Base-by-base conservation (phyloP, 1,140 invertebrate genomes). In the Drosophila kikkawai region DNA sequence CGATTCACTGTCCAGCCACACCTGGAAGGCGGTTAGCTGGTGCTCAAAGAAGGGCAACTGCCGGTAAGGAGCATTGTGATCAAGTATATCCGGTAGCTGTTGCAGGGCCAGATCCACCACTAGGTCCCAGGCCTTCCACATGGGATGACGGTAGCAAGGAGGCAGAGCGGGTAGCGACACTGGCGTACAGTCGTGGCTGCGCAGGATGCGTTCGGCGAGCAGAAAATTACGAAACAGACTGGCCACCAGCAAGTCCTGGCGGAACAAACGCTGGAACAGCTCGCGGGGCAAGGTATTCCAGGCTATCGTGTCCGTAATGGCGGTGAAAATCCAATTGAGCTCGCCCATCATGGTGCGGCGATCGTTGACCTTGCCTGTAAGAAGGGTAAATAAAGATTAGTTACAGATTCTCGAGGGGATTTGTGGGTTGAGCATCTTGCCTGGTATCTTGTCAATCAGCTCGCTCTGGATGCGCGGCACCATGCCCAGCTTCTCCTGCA, bases 301-400 rank as follows among this genome's bases (percentile, higher is more conserved):
- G 0, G 99, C 99, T 91, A 99, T 99, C n/a, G 99, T 99, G 93
- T 99, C 99, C 4, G 99, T 99, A 60, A 99, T 99, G 8, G 99
- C 99, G 39, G 99, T 99, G 94, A 99, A 99, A 91, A 99, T 99
- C 99, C 99, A 99, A 94, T 99, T 99, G 45, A 99, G 94, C 94
- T 99, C 99, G 59, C 99, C 99, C 66, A 99, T 95, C 97, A 99
- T 98, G 32, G 99, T 99, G 83, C 98, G 95, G 39, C 99, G 94
- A 94, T 99, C 99, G 80, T 96, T 98, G 60, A 99, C 94, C 92
- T 97, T 96, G 8, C 99, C 99, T 78, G 47, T 1, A 22, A 61
- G 5, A 11, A 12, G 2, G 4, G 22, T 12, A 11, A 6, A 39
- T 19, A 55, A n/a, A 37, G 19, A 17, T 64, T 55, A 57, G 3